Base-by-base conservation (phyloP, 2,888 invertebrate species). In the Epirrhoe tristata region DNA sequence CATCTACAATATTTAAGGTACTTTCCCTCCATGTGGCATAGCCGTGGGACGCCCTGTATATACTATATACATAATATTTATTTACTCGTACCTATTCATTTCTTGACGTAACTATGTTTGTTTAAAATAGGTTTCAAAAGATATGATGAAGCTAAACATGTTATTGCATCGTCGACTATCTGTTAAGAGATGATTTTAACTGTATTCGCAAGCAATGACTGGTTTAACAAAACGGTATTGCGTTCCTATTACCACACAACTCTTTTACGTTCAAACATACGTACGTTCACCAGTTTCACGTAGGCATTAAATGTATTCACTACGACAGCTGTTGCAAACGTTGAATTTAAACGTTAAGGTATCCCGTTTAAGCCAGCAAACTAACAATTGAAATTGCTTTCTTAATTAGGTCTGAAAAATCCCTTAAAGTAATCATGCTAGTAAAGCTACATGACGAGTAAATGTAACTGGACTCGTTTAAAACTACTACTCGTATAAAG, bases 161-260 rank as follows among this genome's bases (percentile, higher is more conserved):
- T 24, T 24, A 46, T 57, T 46, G 17, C 14, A n/a, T 31, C 39
- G 24, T 62, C 8, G 31, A 51, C 36, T 16, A 32, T 53, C 34
- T 48, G 53, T 50, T 61, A 39, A 5, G 50, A 67, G 59, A 53
- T 55, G 55, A 34, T 55, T 24, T 6, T 67, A 66, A 65, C 56
- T 62, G 58, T 55, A 58, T 55, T 63, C 14, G 50, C 60, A 61
- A 63, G 53, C 59, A 63, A 64, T 56, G 66, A 52, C 57, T 56
- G 51, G 61, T 73, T 58, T 63, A 68, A 62, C 66, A 66, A 70
- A 67, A 68, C 68, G 65, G 56, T 72, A 62, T 74, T 74, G 67
- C 74, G 66, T 69, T 53, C 64, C 57, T 64, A 61, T 72, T 70
- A 67, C 67, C 62, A 72, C 69, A 74, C 57, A 48, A 58, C 34